phyloP scores from a whole-genome alignment of 1,140 invertebrate species.

The Aphaenogaster rudis region DNA sequence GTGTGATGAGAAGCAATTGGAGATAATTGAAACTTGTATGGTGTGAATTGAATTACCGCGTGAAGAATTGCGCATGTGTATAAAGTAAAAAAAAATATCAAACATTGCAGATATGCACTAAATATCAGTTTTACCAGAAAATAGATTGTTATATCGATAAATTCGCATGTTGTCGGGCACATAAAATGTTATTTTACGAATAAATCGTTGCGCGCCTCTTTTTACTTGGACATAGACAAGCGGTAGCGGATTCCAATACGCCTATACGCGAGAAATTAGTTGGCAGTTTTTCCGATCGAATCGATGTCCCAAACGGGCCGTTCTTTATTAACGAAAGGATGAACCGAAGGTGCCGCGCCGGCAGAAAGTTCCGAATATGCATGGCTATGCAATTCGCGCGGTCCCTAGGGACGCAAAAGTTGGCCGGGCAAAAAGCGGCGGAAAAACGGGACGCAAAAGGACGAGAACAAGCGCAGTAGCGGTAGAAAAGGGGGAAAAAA shows the following conservation, averaged over 20 bases:
- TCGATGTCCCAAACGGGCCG: slow-evolving; percentile 62
- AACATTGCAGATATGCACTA: neutral
- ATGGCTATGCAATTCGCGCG: slow-evolving; percentile 72
- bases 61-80: neutral
- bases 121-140: slow-evolving; percentile 11
- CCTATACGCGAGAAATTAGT: slow-evolving; percentile 57
- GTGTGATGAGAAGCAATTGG: neutral
- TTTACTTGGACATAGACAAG: slow-evolving; percentile 7
- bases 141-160: slow-evolving; percentile 1
- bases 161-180: neutral
- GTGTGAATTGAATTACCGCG: slow-evolving; percentile 7
- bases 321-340: slow-evolving; percentile 72
- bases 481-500: slow-evolving; percentile 40
- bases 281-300: slow-evolving; percentile 64
- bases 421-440: slow-evolving; percentile 66
- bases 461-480: slow-evolving; percentile 50
- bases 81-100: neutral
- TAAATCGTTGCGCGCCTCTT: slow-evolving; percentile 22
- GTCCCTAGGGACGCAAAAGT: slow-evolving; percentile 72
- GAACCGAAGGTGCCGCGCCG: slow-evolving; percentile 62
- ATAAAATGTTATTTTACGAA: slow-evolving; percentile 26
- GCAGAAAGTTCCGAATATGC: slow-evolving; percentile 75
- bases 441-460: slow-evolving; percentile 64
- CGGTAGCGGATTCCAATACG: slow-evolving; percentile 1
- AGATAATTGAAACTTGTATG: slow-evolving; percentile 1